Base-by-base conservation (phyloP, 2,113 vertebrate genomes). In the Ammospiza nelsoni region DNA sequence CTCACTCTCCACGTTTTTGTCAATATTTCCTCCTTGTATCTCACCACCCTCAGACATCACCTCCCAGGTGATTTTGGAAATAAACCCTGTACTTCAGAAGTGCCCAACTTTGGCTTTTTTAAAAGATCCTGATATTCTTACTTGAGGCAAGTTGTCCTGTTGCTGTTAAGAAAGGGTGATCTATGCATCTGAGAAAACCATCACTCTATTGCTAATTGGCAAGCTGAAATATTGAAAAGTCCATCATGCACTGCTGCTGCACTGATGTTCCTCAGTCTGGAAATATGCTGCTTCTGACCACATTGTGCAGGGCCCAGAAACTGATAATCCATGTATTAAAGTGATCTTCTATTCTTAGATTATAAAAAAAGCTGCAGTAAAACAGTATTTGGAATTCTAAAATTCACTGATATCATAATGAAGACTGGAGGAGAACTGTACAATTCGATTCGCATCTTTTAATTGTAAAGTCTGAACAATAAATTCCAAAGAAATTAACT, bases 401-500 rank as follows among this genome's bases (percentile, higher is more conserved):
- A 91, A 85, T 23, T 87, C 67, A 81, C 27, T 12, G 8, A 49
- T 89, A 79, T 9, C 76, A 15, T 41, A 84, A 76, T 11, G 21
- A 88, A 84, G 84, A 79, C 33, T 49, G 24, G 15, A 72, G 18
- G 24, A 58, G 24, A 85, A 41, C n/a, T 18, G 72, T 7, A 81
- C 57, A 57, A 84, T 91, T 91, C 49, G 48, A 84, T 89, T 94
- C 61, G 21, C 77, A 75, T 84, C 58, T 95, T 94, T 91, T 92
- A 94, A 91, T 92, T 92, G 79, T 84, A 27, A 92, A 80, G 51
- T 83, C 89, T 7, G 1, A 93, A 87, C 44, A 66, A 87, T 44
- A 80, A 92, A 81, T 87, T 91, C 63, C 63, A 83, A 90, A 95
- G 63, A 78, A 95, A 90, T 78, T 25, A 92, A 95, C 73, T 75